Base-by-base conservation (phyloP, 2,888 invertebrate species). In the Synanthedon myopaeformis region DNA sequence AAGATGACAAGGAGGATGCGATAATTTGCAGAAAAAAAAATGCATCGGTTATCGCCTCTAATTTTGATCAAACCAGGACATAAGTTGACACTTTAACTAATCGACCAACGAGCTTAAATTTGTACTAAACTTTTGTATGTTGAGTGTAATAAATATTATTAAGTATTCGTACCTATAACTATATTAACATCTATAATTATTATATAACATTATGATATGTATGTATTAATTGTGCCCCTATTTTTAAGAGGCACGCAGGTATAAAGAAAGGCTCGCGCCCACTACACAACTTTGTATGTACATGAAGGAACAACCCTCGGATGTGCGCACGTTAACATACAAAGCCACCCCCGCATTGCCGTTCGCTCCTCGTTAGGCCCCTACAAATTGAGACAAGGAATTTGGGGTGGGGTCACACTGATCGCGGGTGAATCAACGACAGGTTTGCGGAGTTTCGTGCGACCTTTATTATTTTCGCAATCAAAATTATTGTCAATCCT, bases 291-390 rank as follows among this genome's bases (percentile, higher is more conserved):
- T 35, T 35, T 35, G 35, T 35, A 35, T 8, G 35, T 35, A 35
- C 35, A 35, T 35, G 49, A 49, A 49, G 23, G 19, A 49, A 49
- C 49, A 17, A 57, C 62, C 55, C 52, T 53, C 59, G 59, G 59
- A 57, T 62, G 62, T 64, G 60, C 62, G 61, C 62, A 61, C 65
- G 64, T 65, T 66, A 64, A 63, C 64, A 62, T 63, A 59, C 57
- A 56, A 60, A 55, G 61, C 59, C 60, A 59, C 62, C 64, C 65
- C 60, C 61, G 35, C 35, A 35, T 35, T 10, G 60, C 69, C 68
- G 70, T 74, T 77, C 70, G 65, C 79, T 78, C 72, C 73, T 79
- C 82, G 82, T 80, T 78, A 81, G 75, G 58, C 62, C 67, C 65
- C 69, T 61, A 60, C 70, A 66, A 70, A 72, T 72, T 49, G 49